These are phyloP conservation scores for Mercenaria mercenaria DNA, from an alignment of 1,140 invertebrate species.

Conservation along the genomic window DNA sequence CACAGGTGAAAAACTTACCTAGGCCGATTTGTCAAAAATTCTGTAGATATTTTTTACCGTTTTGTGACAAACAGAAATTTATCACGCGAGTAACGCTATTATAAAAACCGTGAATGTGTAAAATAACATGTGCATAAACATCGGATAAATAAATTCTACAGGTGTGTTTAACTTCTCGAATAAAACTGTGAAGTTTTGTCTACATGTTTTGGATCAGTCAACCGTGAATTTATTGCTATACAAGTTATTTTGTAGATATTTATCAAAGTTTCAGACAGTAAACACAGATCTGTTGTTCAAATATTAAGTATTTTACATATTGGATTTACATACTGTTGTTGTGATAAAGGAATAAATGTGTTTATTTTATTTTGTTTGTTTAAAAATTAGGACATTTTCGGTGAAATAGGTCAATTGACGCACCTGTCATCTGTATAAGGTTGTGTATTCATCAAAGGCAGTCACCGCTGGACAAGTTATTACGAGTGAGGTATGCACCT, in stretches of 20 bases:
- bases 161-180: background rate
- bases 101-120: background rate
- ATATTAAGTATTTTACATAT: background rate
- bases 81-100: background rate
- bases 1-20: constrained; percentile 15
- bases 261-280: background rate
- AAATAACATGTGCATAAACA: background rate
- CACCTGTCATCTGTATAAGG: background rate
- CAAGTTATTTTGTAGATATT: background rate
- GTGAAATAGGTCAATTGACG: background rate
- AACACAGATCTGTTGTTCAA: background rate
- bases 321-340: background rate
- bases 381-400: background rate
- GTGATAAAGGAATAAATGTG: background rate
- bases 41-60: background rate
- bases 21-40: constrained; percentile 3
- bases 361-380: background rate
- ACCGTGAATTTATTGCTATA: constrained; percentile 22
- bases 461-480: background rate
- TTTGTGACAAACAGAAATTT: background rate
- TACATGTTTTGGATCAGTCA: constrained; percentile 29
- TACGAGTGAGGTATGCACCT: background rate
- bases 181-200: background rate
- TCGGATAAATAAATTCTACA: background rate
- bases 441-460: constrained; percentile 14